Evolutionary conservation across 2,888 invertebrate species (phyloP).

Genomic region (Belgica antarctica): DNA sequence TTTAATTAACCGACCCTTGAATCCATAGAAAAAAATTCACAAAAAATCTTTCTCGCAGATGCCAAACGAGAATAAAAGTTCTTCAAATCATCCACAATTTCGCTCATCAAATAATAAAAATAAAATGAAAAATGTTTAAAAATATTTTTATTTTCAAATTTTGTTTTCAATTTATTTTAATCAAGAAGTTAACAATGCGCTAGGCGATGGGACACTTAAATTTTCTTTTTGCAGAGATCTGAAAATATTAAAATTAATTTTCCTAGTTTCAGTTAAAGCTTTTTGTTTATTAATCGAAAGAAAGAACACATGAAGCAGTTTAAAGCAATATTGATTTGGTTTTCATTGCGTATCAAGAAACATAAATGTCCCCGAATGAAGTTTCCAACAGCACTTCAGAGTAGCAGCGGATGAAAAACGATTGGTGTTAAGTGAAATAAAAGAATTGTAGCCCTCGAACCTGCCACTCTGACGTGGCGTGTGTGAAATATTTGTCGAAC

Average conservation of each 20-base stretch:
- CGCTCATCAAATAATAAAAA: constrained; percentile 29
- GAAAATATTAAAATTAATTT: background rate
- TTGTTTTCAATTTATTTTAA: constrained; percentile 19
- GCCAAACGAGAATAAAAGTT: background rate
- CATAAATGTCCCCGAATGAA: background rate
- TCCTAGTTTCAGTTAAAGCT: background rate
- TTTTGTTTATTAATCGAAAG: constrained; percentile 1
- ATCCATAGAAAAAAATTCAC: too few species aligned
- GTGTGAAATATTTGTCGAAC: background rate
- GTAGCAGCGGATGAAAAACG: background rate
- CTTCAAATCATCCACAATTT: constrained; percentile 4
- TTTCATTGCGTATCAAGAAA: constrained; percentile 25
- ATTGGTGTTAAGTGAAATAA: too few species aligned
- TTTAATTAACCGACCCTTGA: too few species aligned
- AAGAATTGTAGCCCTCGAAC: background rate
- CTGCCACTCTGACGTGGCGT: background rate
- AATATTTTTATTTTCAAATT: constrained; percentile 17
- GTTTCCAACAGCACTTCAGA: background rate
- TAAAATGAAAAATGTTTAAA: background rate
- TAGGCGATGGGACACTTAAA: constrained; percentile 41
- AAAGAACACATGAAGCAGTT: background rate
- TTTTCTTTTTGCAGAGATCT: background rate
- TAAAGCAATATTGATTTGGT: constrained; percentile 24
- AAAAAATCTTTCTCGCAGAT: background rate
- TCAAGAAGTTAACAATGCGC: constrained; percentile 17